phyloP scores from a whole-genome alignment of 2,888 invertebrate species.

The Chaetogeoica ovagalla region DNA sequence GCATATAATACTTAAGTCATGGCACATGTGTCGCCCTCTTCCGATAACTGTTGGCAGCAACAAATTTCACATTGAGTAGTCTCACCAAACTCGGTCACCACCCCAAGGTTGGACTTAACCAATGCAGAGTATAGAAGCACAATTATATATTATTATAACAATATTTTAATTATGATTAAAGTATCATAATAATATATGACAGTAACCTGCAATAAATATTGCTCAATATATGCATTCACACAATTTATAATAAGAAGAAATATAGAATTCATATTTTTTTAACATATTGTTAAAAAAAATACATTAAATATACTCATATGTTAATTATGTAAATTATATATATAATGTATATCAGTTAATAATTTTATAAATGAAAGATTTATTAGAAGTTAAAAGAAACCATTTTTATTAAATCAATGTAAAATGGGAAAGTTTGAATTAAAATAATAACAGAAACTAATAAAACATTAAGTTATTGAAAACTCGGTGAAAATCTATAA shows the following conservation, averaged over 20 bases:
- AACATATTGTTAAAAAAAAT: constrained; percentile 26
- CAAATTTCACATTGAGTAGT: too few species aligned
- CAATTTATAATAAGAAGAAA: neutral
- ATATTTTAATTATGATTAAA: constrained; percentile 5
- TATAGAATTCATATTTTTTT: neutral
- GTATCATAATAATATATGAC: neutral
- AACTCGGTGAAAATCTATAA: too few species aligned
- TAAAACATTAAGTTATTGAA: too few species aligned
- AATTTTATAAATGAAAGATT: neutral
- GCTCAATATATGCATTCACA: constrained; percentile 20
- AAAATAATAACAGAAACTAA: neutral
- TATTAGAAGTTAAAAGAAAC: neutral
- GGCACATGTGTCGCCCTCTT: too few species aligned
- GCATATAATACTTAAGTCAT: too few species aligned
- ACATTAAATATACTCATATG: neutral
- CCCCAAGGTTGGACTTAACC: too few species aligned
- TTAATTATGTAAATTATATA: neutral
- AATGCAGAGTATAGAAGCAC: neutral
- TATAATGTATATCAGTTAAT: neutral
- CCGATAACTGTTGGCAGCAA: too few species aligned
- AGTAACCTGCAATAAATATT: neutral
- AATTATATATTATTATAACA: constrained; percentile 9
- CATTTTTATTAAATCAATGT: neutral
- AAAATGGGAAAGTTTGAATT: constrained; percentile 22
- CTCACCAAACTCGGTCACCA: too few species aligned